Base-by-base conservation (phyloP, 2,888 invertebrate genomes). In the Philereme transversata region DNA sequence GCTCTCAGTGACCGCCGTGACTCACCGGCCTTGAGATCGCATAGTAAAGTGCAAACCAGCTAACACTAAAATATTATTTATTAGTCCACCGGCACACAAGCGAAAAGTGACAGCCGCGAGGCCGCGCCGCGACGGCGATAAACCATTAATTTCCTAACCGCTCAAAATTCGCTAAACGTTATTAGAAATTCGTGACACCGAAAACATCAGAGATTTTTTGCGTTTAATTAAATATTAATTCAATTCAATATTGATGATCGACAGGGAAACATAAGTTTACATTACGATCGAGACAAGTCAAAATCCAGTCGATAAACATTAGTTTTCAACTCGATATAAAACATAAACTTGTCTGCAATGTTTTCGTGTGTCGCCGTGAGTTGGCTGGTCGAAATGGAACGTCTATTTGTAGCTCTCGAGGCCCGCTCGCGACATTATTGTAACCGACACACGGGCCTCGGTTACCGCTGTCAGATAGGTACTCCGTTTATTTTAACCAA, bases 341-440 rank as follows among this genome's bases (percentile, higher is more conserved):
- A 80, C 83, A 79, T 79, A 78, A 83, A 83, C 78, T 77, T 81
- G 81, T 84, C 83, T 81, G 84, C 79, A 83, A 83, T 86, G 86
- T 88, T 87, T 88, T 90, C 79, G 87, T 84, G 84, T 83, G 84
- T 84, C 87, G 81, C 82, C 78, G 84, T 83, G 85, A 83, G 87
- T 80, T 81, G 88, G 85, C 84, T 81, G 87, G 22, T 86, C 83
- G 87, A 91, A 90, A 84, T 90, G 88, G 91, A 87, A 79, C 90
- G 81, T 87, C 91, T 92, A 92, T 92, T 92, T 92, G 87, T 81
- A 84, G 86, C 83, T 80, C 79, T 77, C 88, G 90, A 89, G 90
- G 90, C 90, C 90, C 90, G 90, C 81, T 78, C 86, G 85, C 85
- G 90, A 90, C 88, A 90, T 83, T 87, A 89, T 84, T 81, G 81